These are phyloP conservation scores for Panzeria rudis DNA, from an alignment of 2,888 invertebrate species.

Conservation along the genomic window DNA sequence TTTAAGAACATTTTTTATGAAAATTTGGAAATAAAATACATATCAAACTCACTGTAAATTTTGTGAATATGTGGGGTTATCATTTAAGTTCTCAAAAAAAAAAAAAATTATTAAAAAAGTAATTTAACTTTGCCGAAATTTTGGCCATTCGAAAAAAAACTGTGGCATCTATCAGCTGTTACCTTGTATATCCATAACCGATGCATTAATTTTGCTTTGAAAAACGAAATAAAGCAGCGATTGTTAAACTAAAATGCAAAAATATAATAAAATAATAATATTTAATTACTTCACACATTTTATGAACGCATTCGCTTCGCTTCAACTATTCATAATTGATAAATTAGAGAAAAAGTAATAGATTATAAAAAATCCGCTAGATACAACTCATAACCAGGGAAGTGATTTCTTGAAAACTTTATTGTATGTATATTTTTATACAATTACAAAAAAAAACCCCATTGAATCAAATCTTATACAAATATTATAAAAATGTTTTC, in stretches of 20 bases:
- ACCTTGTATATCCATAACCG: background rate
- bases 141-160: background rate
- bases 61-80: no score
- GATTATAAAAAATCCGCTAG: background rate
- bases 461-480: background rate
- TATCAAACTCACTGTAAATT: no score
- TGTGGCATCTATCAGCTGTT: background rate
- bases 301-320: slow-evolving; percentile 5
- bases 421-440: background rate
- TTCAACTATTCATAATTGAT: slow-evolving; percentile 33
- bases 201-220: slow-evolving; percentile 27
- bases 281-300: slow-evolving; percentile 39
- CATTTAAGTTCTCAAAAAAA: no score
- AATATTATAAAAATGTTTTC: background rate
- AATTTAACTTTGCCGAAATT: no score
- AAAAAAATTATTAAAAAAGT: no score
- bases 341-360: slow-evolving; percentile 17
- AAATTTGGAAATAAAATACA: no score
- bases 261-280: slow-evolving; percentile 15
- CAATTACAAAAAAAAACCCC: background rate
- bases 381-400: slow-evolving; percentile 13
- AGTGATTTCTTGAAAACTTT: slow-evolving; percentile 1
- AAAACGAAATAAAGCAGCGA: background rate
- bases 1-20: no score
- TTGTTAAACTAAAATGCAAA: slow-evolving; percentile 20